phyloP scores from a whole-genome alignment of 2,888 invertebrate species.

The Endotricha flammealis region DNA sequence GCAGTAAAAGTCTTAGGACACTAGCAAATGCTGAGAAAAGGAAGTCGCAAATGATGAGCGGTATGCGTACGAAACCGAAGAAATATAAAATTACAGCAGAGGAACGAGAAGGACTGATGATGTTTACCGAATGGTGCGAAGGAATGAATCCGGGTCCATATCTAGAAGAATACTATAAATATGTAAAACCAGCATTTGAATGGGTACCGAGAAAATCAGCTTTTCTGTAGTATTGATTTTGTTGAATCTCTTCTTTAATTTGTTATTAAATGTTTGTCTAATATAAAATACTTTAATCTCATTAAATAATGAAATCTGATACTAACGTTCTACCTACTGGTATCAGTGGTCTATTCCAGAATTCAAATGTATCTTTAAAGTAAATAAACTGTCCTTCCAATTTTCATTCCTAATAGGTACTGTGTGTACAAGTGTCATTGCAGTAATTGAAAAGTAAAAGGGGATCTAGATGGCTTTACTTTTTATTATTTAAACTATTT shows the following conservation, averaged over 20 bases:
- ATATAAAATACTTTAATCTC: too few species aligned
- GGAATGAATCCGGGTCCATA: constrained; percentile 55
- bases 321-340: too few species aligned
- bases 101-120: constrained; percentile 50
- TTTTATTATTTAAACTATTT: constrained; percentile 7
- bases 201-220: constrained; percentile 34
- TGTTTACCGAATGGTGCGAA: constrained; percentile 70
- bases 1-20: constrained; percentile 48
- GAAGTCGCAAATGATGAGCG: constrained; percentile 30
- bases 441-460: constrained; percentile 3
- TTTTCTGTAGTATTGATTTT: constrained; percentile 18
- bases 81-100: constrained; percentile 51
- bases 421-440: too few species aligned
- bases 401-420: too few species aligned
- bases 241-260: too few species aligned
- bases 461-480: constrained; percentile 33
- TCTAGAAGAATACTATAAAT: constrained; percentile 51
- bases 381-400: too few species aligned
- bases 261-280: too few species aligned
- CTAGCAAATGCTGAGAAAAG: constrained; percentile 40
- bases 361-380: too few species aligned
- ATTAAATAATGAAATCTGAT: too few species aligned
- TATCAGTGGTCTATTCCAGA: too few species aligned
- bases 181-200: constrained; percentile 51
- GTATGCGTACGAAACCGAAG: constrained; percentile 31